These are phyloP conservation scores for Apodemia duryi DNA, from an alignment of 2,888 invertebrate genomes.

Conservation along the genomic window DNA sequence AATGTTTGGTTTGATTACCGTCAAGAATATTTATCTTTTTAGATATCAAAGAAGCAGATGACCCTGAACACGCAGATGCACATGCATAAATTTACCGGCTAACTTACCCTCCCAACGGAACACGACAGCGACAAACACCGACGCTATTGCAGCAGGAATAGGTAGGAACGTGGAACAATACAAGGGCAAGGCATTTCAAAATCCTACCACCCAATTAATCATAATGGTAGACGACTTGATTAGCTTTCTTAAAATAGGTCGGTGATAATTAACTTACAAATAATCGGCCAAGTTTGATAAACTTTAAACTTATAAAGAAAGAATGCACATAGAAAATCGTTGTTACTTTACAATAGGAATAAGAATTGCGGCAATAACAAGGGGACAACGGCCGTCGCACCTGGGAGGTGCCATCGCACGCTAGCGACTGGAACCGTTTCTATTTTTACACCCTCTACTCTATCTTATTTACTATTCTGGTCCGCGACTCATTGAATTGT, in stretches of 20 bases:
- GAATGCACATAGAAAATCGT: not conserved
- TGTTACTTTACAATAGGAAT: conserved; percentile 25
- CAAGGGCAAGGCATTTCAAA: too few relatives aligned
- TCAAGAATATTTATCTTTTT: too few relatives aligned
- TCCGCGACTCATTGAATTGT: conserved; percentile 79
- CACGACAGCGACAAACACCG: too few relatives aligned
- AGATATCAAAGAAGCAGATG: too few relatives aligned
- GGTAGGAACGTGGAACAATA: too few relatives aligned
- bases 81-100: too few relatives aligned
- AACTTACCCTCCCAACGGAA: too few relatives aligned
- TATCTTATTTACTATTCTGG: conserved; percentile 79
- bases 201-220: too few relatives aligned
- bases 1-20: too few relatives aligned
- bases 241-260: not conserved
- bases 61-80: too few relatives aligned
- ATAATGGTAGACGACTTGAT: not conserved
- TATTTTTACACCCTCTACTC: conserved; percentile 75
- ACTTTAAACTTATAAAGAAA: not conserved
- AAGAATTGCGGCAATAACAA: conserved; percentile 34
- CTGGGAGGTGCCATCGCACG: conserved; percentile 71
- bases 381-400: conserved; percentile 68
- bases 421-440: conserved; percentile 70
- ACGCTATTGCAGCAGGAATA: too few relatives aligned
- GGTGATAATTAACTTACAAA: not conserved
- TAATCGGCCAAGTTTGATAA: not conserved